Conservation (phyloP, 2,888 invertebrate genomes). For the Chymomyza caudatula region DNA sequence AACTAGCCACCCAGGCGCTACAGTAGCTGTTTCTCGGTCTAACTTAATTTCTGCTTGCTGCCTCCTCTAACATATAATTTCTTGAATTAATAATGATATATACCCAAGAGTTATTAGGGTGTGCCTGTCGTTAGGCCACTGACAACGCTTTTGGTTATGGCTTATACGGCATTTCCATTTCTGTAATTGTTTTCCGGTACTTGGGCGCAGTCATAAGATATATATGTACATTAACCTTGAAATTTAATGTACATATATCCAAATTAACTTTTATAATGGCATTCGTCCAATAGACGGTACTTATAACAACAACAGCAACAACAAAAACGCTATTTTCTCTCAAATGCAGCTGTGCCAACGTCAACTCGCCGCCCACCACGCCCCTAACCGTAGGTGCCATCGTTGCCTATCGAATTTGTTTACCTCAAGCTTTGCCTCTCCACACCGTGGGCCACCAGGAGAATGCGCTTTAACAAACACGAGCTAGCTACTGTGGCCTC, state of each 20-base stretch:
- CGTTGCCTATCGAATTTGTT: background rate
- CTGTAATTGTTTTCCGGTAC: conserved; percentile 26
- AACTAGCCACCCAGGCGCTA: background rate
- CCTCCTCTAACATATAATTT: background rate
- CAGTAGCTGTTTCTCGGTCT: background rate
- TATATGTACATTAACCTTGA: background rate
- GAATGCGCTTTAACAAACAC: conserved; percentile 94
- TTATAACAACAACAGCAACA: background rate
- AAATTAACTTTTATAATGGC: background rate
- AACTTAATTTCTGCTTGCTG: no score
- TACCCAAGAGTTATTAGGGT: conserved; percentile 21
- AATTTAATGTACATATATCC: background rate
- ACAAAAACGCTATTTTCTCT: background rate
- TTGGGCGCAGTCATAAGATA: background rate
- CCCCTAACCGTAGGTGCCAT: background rate
- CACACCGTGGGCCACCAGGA: conserved; percentile 26
- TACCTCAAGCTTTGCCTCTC: background rate
- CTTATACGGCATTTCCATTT: conserved; percentile 13
- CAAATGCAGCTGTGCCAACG: background rate
- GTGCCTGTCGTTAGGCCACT: background rate
- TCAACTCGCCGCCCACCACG: background rate
- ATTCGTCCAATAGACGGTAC: background rate
- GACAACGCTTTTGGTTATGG: conserved; percentile 11
- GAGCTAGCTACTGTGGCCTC: conserved; percentile 91
- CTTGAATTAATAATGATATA: background rate